Evolutionary conservation across 2,113 vertebrate genomes (phyloP).

Genomic region (Bungarus multicinctus): DNA sequence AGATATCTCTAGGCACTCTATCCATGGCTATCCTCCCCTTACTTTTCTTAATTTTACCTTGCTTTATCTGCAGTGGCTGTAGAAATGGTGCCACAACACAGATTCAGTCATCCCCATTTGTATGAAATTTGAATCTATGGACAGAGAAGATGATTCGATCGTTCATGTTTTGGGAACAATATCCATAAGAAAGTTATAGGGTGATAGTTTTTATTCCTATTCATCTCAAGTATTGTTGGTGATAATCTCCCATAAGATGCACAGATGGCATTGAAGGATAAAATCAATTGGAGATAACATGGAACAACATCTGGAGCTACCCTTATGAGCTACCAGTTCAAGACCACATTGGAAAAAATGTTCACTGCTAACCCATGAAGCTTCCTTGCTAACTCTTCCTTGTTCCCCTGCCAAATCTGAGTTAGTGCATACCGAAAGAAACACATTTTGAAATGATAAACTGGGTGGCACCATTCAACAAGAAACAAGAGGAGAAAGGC

Average conservation of each 20-base stretch:
- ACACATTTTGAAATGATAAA: neutral
- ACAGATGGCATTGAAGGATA: conserved; percentile 18
- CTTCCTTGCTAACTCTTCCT: neutral
- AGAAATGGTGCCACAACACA: neutral
- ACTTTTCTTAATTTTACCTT: neutral
- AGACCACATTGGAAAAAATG: neutral
- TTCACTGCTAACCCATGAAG: neutral
- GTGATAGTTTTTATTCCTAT: neutral
- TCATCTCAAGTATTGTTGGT: neutral
- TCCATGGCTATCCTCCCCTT: neutral
- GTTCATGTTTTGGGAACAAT: neutral
- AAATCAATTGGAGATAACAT: neutral
- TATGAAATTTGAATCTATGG: neutral
- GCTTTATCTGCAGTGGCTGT: neutral
- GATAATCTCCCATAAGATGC: neutral
- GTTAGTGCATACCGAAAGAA: neutral
- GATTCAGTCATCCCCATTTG: neutral
- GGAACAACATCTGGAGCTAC: neutral
- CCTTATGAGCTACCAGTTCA: neutral
- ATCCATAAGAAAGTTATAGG: neutral
- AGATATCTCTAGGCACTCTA: neutral
- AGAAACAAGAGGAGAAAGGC: neutral
- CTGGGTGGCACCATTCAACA: neutral
- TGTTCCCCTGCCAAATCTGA: neutral
- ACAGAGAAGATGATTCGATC: neutral